These are phyloP conservation scores for Aphidius gifuensis DNA, from an alignment of 1,140 invertebrate species.

Conservation along the genomic window DNA sequence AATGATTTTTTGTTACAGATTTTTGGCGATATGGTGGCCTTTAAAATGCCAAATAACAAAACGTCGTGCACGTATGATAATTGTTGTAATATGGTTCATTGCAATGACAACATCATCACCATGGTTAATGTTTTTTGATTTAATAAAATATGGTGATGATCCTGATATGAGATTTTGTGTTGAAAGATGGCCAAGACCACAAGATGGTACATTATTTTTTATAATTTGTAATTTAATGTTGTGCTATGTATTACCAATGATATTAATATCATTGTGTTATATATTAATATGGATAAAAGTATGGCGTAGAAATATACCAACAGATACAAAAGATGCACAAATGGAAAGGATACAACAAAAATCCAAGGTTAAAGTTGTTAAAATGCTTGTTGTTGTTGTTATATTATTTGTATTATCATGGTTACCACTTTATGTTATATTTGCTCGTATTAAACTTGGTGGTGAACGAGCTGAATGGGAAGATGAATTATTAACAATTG, in stretches of 20 bases:
- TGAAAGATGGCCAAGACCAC: slow-evolving; percentile 79
- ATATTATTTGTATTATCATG: slow-evolving; percentile 92
- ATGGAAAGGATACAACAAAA: slow-evolving; percentile 89
- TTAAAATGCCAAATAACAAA: slow-evolving; percentile 89
- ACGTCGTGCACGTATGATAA: slow-evolving; percentile 77
- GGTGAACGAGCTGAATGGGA: slow-evolving; percentile 68
- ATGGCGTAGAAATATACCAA: slow-evolving; percentile 81
- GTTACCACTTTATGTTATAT: slow-evolving; percentile 90
- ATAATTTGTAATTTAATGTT: slow-evolving; percentile 83
- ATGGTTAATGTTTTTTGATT: slow-evolving; percentile 86
- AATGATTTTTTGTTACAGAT: slow-evolving; percentile 65
- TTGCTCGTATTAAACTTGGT: slow-evolving; percentile 80
- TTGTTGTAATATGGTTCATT: slow-evolving; percentile 87
- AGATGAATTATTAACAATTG: slow-evolving; percentile 75
- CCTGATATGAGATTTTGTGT: slow-evolving; percentile 72
- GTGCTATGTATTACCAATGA: slow-evolving; percentile 90
- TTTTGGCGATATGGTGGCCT: slow-evolving; percentile 92
- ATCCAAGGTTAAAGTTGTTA: slow-evolving; percentile 91
- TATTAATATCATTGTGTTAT: slow-evolving; percentile 89
- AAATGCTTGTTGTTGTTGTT: slow-evolving; percentile 94
- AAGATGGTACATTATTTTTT: slow-evolving; percentile 81
- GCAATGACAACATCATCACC: slow-evolving; percentile 80
- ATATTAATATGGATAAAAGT: slow-evolving; percentile 91
- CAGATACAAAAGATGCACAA: slow-evolving; percentile 85
- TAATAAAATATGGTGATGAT: slow-evolving; percentile 72